Percentiles rank a stretch among this genome's conserved stretches.
Evolutionary conservation across 2,888 invertebrate species (phyloP).

Genomic region (Melieria crassipennis): DNA sequence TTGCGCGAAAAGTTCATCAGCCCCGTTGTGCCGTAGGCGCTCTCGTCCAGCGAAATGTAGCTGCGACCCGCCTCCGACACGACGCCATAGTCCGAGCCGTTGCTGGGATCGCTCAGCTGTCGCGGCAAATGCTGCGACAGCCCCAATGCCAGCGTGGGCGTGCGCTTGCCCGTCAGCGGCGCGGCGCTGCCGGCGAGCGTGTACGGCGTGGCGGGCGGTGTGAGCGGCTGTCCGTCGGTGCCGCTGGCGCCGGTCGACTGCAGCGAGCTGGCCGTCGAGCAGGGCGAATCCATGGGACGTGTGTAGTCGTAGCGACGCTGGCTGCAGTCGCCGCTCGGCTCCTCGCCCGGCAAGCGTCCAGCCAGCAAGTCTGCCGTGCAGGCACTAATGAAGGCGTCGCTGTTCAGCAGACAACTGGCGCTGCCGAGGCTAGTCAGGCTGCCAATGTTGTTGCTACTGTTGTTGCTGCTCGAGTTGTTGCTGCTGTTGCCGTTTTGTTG

Average conservation of each 20-base stretch:
- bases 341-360: not conserved
- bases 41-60: slow-evolving; percentile 51
- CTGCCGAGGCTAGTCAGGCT: slow-evolving; percentile 33
- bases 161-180: slow-evolving; percentile 29
- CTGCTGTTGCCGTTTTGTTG: slow-evolving; percentile 14
- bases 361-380: slow-evolving; percentile 53
- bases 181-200: slow-evolving; percentile 26
- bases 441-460: slow-evolving; percentile 33
- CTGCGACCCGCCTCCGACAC: slow-evolving; percentile 55
- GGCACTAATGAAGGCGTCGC: slow-evolving; percentile 58
- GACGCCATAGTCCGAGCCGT: slow-evolving; percentile 33
- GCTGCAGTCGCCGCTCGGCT: slow-evolving; percentile 12
- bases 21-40: slow-evolving; percentile 28
- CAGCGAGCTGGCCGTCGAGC: slow-evolving; percentile 61
- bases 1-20: slow-evolving; percentile 27
- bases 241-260: slow-evolving; percentile 52
- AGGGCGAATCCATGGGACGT: slow-evolving; percentile 60
- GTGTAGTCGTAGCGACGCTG: slow-evolving; percentile 49
- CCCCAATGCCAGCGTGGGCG: slow-evolving; percentile 32
- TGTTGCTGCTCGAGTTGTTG: slow-evolving; percentile 23
- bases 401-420: slow-evolving; percentile 51
- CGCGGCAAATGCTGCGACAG: slow-evolving; percentile 49
- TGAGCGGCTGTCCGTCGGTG: slow-evolving; percentile 53
- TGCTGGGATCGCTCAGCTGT: slow-evolving; percentile 45
- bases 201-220: slow-evolving; percentile 64